Percentiles rank a stretch among this genome's conserved stretches.
phyloP scores from a whole-genome alignment of 1,140 invertebrate genomes.

The Nautilus pompilius region DNA sequence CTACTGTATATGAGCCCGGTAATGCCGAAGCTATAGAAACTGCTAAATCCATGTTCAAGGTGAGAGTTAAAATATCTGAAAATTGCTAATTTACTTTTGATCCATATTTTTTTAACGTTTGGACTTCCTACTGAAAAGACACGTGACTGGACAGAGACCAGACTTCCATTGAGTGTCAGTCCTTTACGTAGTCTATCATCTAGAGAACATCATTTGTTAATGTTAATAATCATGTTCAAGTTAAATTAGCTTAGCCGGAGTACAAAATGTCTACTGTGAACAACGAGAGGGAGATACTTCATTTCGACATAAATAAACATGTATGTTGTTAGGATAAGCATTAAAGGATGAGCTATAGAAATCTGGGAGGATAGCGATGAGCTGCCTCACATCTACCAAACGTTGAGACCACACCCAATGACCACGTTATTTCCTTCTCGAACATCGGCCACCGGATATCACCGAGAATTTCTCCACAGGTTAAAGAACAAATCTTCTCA shows the following conservation, averaged over 20 bases:
- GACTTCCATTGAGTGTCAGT: neutral
- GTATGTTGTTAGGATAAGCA: no score
- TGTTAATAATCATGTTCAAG: neutral
- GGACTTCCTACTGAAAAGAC: no score
- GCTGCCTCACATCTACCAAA: no score
- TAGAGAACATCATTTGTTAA: neutral
- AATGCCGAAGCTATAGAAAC: conserved; percentile 14
- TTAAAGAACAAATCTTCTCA: no score
- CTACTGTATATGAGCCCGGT: conserved; percentile 25
- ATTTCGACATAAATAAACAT: neutral
- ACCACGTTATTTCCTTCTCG: no score
- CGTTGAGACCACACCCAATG: no score
- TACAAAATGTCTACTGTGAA: neutral
- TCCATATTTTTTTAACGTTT: no score
- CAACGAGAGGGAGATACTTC: neutral
- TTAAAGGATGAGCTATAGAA: no score
- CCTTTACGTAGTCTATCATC: neutral
- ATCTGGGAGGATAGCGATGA: no score
- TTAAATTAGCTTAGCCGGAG: neutral
- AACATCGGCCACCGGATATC: no score
- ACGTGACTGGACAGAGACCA: neutral
- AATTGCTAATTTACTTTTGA: neutral
- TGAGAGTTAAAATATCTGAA: neutral
- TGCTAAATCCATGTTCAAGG: conserved; percentile 32
- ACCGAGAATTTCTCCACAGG: no score